phyloP scores from a whole-genome alignment of 2,888 invertebrate species.

The Drosophila peninsularis region DNA sequence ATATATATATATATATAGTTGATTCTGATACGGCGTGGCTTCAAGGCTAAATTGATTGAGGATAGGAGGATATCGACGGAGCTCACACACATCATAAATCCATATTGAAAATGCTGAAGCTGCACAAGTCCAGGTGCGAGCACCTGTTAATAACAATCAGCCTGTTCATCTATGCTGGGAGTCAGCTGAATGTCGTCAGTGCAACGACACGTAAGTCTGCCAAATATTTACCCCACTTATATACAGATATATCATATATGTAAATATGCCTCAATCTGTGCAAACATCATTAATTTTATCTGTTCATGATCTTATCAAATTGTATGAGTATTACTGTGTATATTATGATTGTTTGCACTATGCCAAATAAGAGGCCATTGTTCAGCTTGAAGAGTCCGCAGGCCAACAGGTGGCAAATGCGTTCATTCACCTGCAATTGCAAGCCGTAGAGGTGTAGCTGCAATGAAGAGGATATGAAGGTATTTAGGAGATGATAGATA shows the following conservation, averaged over 20 bases:
- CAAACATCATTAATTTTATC: conserved; percentile 44
- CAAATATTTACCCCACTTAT: conserved; percentile 40
- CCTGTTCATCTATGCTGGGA: conserved; percentile 46
- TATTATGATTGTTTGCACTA: conserved; percentile 64
- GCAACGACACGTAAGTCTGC: conserved; percentile 69
- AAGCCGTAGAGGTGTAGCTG: conserved; percentile 59
- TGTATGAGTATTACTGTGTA: conserved; percentile 77
- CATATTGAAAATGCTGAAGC: conserved; percentile 36
- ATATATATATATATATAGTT: conserved; percentile 5
- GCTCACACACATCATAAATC: conserved; percentile 2
- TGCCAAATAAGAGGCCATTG: conserved; percentile 65
- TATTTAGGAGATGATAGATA: too few relatives aligned
- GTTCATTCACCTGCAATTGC: conserved; percentile 39
- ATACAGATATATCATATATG: conserved; percentile 2
- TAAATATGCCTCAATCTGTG: conserved; percentile 11
- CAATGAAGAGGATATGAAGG: background rate
- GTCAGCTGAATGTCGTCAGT: conserved; percentile 36
- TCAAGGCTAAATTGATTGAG: conserved; percentile 70
- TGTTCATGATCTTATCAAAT: conserved; percentile 72
- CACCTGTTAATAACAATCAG: conserved; percentile 51
- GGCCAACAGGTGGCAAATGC: conserved; percentile 49
- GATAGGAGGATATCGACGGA: conserved; percentile 8
- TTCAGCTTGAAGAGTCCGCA: conserved; percentile 76
- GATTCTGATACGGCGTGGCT: conserved; percentile 24
- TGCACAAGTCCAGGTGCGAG: conserved; percentile 39